These are phyloP conservation scores for Drosophila parvula DNA, from an alignment of 1,140 invertebrate genomes.

Conservation along the genomic window DNA sequence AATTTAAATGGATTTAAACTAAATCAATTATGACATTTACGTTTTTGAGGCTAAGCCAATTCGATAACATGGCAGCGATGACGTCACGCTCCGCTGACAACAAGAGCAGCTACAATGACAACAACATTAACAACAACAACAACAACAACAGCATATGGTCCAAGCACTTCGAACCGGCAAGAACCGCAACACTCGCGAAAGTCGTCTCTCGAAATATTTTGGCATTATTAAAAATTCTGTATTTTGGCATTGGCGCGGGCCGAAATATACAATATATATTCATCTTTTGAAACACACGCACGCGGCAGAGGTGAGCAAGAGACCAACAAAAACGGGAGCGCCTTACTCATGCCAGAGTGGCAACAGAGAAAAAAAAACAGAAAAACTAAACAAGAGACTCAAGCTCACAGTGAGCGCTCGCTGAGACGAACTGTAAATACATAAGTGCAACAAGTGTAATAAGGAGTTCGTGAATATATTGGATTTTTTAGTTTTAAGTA, in stretches of 20 bases:
- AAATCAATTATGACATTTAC: conserved; percentile 31
- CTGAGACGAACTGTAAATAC: too few species aligned
- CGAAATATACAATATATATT: conserved; percentile 23
- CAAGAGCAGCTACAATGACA: not conserved
- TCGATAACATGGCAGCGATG: conserved; percentile 28
- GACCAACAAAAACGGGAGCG: not conserved
- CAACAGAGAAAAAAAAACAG: not conserved
- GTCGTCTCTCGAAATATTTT: conserved; percentile 25
- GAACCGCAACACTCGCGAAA: conserved; percentile 27
- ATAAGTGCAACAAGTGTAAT: not conserved
- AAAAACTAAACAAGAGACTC: conserved; percentile 16
- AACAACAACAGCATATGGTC: conserved; percentile 2
- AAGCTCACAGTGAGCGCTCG: conserved; percentile 5
- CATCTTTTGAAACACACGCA: conserved; percentile 19
- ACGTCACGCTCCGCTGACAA: conserved; percentile 19
- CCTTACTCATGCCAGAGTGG: conserved; percentile 25
- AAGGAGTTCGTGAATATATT: not conserved
- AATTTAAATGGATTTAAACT: conserved; percentile 19
- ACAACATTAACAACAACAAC: not conserved
- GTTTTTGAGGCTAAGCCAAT: conserved; percentile 21
- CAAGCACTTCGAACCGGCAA: conserved; percentile 43
- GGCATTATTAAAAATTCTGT: conserved; percentile 45
- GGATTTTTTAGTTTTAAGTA: not conserved
- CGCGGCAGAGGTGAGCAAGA: not conserved
- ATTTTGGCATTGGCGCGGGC: conserved; percentile 36